These are phyloP conservation scores for Megatriorchis doriae DNA, from an alignment of 2,113 vertebrate species.

Conservation along the genomic window DNA sequence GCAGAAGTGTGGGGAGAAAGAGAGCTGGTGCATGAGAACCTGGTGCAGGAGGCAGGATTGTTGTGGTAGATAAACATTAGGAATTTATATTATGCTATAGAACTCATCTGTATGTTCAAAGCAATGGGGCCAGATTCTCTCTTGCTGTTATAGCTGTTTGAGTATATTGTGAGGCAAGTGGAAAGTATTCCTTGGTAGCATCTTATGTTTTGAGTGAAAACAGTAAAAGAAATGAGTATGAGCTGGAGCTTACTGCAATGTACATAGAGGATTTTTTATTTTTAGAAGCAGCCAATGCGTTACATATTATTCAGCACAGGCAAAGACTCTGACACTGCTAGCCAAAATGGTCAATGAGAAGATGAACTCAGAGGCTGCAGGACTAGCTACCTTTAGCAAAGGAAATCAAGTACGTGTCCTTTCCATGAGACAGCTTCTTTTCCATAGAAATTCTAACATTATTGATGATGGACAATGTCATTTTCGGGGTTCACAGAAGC, in stretches of 20 bases:
- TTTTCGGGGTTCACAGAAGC: background rate
- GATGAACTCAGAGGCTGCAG: background rate
- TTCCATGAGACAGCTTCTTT: background rate
- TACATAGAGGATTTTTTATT: background rate
- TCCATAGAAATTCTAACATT: background rate
- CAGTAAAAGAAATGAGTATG: background rate
- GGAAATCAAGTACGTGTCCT: background rate
- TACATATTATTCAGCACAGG: background rate
- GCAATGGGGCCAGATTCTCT: background rate
- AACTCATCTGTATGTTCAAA: background rate
- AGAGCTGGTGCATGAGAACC: background rate
- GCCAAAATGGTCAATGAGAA: background rate
- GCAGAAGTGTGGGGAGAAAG: background rate
- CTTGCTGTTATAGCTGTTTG: background rate
- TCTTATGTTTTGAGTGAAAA: background rate
- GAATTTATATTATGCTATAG: background rate
- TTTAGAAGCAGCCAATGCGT: background rate
- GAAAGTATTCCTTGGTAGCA: background rate
- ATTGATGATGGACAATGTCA: background rate
- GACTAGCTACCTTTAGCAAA: background rate
- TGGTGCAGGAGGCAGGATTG: background rate
- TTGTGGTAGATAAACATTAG: background rate
- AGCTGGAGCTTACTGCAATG: background rate
- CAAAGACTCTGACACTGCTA: background rate
- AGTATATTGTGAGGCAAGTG: background rate